Evolutionary conservation across 2,113 vertebrate species (phyloP), one percentile per base, ranked within the genome.

Genomic region (Hucho hucho): DNA sequence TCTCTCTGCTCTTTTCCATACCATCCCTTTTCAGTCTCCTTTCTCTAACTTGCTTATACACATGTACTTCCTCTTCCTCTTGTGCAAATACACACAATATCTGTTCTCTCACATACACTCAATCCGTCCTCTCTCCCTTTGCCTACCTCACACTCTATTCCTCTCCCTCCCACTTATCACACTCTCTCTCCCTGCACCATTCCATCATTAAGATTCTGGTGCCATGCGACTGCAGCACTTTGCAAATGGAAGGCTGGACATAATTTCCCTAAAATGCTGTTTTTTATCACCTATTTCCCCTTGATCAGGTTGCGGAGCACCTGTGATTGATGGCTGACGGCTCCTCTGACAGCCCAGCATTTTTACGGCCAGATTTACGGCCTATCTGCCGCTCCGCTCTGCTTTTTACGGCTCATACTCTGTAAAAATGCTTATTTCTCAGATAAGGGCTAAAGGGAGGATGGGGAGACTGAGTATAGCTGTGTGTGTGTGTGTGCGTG

Each of bases 181-280:
- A 53, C 72, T 49, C 77, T 70, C 91, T 89, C 91, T 86, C 91
- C 91, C 93, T 88, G 93, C 94, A 92, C 85, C 90, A 91, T 86
- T 83, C 80, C 18, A 91, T 96, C 94, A 96, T 97, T 97, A 96
- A 95, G 93, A 97, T 97, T 96, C 96, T 93, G 92, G 89, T 69
- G 93, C 64, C 93, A 95, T 94, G 92, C 84, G 88, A 96, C 96
- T 97, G 96, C 96, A 95, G 95, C 94, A 95, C 91, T 95, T 94
- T 91, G 90, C 94, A 95, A 95, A 95, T 95, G 95, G 95, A 95
- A 95, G 94, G 94, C 93, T 94, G 93, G 94, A 94, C 94, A 95
- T 95, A 95, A 95, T 95, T 95, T 95, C 93, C 92, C 93, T 94
- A 95, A 95, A 95, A 95, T 95, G 95, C 94, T 94, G 93, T 93